phyloP scores from a whole-genome alignment of 2,888 invertebrate genomes.

The Drosophila barbarae region DNA sequence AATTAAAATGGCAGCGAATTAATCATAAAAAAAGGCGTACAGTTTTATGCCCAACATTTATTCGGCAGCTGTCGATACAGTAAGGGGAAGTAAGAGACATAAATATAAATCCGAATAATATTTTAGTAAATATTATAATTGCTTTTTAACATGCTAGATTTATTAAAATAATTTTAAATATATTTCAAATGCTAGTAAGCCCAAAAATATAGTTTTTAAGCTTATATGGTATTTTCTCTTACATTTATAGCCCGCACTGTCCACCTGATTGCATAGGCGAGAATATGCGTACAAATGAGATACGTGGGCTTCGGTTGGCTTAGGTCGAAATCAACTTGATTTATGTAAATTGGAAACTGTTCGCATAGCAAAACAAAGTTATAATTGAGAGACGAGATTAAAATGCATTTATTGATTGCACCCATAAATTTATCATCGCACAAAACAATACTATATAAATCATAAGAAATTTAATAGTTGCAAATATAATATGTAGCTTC shows the following conservation, averaged over 20 bases:
- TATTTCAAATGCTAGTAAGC: not conserved
- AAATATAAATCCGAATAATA: not conserved
- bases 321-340: slow-evolving; percentile 44
- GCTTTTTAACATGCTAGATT: too few species aligned
- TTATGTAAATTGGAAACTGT: slow-evolving; percentile 65
- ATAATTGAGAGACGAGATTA: slow-evolving; percentile 35
- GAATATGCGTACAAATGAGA: slow-evolving; percentile 25
- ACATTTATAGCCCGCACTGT: slow-evolving; percentile 6
- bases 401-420: slow-evolving; percentile 31
- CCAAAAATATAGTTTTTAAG: not conserved
- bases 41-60: slow-evolving; percentile 42
- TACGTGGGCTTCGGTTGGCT: slow-evolving; percentile 30
- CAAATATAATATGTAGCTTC: not conserved
- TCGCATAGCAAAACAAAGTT: slow-evolving; percentile 27
- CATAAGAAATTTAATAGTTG: not conserved
- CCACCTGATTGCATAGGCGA: slow-evolving; percentile 3
- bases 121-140: not conserved
- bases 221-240: not conserved
- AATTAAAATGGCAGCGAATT: slow-evolving; percentile 58
- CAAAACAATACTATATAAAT: not conserved
- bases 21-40: slow-evolving; percentile 56
- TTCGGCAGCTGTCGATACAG: slow-evolving; percentile 37
- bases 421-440: slow-evolving; percentile 15
- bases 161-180: too few species aligned
- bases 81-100: slow-evolving; percentile 20